Conservation (phyloP, 2,113 vertebrate genomes). For the Microcebus lehilahytsara region DNA sequence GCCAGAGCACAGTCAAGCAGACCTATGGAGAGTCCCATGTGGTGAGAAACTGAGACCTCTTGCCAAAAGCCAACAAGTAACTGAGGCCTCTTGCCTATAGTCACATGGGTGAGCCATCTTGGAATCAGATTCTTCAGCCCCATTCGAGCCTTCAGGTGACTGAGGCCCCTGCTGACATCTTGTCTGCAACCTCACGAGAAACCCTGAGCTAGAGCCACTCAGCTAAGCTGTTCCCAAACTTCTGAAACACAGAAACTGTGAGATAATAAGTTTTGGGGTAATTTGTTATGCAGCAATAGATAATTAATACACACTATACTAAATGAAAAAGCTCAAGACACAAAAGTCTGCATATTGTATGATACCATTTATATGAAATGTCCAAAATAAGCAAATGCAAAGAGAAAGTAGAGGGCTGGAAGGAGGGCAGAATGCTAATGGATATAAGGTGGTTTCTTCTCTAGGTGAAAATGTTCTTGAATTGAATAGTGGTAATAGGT, state of each 20-base stretch:
- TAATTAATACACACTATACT: neutral
- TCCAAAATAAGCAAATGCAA: no score
- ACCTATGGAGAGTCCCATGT: neutral
- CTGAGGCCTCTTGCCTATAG: neutral
- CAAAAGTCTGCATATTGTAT: neutral
- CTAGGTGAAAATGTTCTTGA: no score
- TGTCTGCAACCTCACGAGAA: neutral
- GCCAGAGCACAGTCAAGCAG: neutral
- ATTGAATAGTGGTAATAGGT: no score
- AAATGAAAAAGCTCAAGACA: neutral
- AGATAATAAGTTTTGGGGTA: neutral
- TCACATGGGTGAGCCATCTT: neutral
- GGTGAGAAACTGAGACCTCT: neutral
- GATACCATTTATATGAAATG: no score
- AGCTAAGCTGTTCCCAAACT: neutral
- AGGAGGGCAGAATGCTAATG: no score
- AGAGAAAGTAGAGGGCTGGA: no score
- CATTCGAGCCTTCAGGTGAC: neutral
- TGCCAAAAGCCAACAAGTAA: neutral
- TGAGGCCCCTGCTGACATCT: neutral
- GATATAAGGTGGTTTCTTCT: no score
- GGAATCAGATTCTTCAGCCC: neutral
- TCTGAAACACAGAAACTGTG: neutral
- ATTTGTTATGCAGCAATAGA: neutral
- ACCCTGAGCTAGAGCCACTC: neutral